Conservation (phyloP, 2,797 vertebrate species). For the Acanthopagrus latus region DNA sequence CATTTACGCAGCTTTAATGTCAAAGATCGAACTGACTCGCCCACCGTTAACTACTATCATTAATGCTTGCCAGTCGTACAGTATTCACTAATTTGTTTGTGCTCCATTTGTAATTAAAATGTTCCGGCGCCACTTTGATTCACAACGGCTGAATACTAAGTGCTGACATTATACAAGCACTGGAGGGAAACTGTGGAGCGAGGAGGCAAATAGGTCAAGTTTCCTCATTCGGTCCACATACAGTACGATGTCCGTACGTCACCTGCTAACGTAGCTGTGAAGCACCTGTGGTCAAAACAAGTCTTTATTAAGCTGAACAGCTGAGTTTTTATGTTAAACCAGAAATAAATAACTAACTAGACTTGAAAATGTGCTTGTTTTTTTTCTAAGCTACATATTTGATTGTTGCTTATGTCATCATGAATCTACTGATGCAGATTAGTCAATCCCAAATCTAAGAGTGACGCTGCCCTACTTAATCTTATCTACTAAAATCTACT, state of each 20-base stretch:
- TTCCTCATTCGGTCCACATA: too few species aligned
- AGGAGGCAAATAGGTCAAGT: too few species aligned
- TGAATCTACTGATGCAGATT: background rate
- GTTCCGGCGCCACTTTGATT: constrained; percentile 30
- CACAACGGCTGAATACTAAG: constrained; percentile 42
- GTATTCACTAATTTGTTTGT: constrained; percentile 44
- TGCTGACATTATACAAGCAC: constrained; percentile 10
- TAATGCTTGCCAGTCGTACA: constrained; percentile 39
- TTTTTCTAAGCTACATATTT: too few species aligned
- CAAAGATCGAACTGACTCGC: constrained; percentile 26
- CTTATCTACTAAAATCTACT: too few species aligned
- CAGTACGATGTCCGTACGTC: too few species aligned
- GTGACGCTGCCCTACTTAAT: too few species aligned
- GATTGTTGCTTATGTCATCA: background rate
- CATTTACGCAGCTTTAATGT: constrained; percentile 28
- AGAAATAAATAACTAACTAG: too few species aligned
- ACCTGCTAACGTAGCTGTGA: too few species aligned
- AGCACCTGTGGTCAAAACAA: too few species aligned
- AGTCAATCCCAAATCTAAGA: too few species aligned
- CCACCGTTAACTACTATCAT: constrained; percentile 16
- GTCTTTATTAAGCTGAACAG: background rate
- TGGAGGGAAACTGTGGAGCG: background rate
- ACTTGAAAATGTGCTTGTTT: too few species aligned
- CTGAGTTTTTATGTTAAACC: too few species aligned
- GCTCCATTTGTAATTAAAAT: constrained; percentile 44